phyloP scores from a whole-genome alignment of 2,113 vertebrate genomes.

The Catharus bicknelli region DNA sequence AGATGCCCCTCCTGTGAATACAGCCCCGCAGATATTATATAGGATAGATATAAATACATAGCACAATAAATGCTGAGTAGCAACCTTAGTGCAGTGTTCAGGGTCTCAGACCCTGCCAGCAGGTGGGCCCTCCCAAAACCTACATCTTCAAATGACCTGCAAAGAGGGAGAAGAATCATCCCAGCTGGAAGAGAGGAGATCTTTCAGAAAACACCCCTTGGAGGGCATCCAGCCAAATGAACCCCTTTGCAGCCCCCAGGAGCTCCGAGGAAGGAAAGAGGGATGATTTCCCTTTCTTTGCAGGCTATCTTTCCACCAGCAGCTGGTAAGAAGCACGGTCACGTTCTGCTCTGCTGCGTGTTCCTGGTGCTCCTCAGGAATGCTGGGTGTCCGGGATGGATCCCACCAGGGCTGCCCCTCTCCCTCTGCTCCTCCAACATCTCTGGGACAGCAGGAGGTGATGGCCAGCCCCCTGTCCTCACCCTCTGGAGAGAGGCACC shows the following conservation, averaged over 20 bases:
- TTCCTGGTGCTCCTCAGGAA: background rate
- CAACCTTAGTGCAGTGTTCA: background rate
- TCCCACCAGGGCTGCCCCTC: background rate
- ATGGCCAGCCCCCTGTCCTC: background rate
- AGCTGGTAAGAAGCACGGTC: background rate
- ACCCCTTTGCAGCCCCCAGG: background rate
- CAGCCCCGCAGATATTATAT: conserved; percentile 41
- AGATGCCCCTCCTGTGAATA: conserved; percentile 25
- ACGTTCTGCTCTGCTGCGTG: background rate
- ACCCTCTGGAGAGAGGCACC: background rate
- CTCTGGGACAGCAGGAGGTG: rapidly evolving
- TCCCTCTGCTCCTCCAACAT: background rate
- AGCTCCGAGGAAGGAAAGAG: background rate
- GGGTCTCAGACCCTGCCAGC: conserved; percentile 25
- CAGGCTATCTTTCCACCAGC: background rate
- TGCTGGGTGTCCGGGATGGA: rapidly evolving
- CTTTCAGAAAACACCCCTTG: background rate
- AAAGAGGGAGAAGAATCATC: background rate
- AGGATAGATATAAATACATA: conserved; percentile 44
- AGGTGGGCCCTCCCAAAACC: background rate
- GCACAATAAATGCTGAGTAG: conserved; percentile 32
- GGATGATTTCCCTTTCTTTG: background rate
- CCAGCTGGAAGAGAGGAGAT: background rate
- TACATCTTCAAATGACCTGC: background rate
- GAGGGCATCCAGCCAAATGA: background rate